Conservation (phyloP, 2,888 invertebrate species). For the Oscheius sp. region DNA sequence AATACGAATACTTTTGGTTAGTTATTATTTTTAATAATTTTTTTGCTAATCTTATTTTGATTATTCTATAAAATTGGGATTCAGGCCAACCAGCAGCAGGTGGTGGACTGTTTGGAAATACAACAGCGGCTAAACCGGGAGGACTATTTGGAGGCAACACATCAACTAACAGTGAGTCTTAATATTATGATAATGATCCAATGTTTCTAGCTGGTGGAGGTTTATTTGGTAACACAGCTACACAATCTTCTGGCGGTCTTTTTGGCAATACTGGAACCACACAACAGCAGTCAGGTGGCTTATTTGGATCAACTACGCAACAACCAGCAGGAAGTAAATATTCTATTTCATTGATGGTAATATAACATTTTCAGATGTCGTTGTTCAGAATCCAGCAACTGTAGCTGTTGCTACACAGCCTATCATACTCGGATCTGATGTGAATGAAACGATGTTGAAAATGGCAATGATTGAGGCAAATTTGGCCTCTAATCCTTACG, state of each 20-base stretch:
- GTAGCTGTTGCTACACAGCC: conserved; percentile 43
- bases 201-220: conserved; percentile 26
- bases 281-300: conserved; percentile 21
- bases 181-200: no score
- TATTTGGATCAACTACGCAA: conserved; percentile 35
- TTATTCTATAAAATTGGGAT: background rate
- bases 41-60: background rate
- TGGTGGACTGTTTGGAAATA: conserved; percentile 53
- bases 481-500: conserved; percentile 84
- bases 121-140: conserved; percentile 35
- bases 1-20: conserved; percentile 43
- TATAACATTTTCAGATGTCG: conserved; percentile 2
- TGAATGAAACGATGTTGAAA: conserved; percentile 27
- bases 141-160: conserved; percentile 56
- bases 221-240: conserved; percentile 34
- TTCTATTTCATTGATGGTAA: conserved; percentile 31
- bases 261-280: conserved; percentile 36
- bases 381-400: conserved; percentile 19
- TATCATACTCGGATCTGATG: conserved; percentile 59
- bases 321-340: conserved; percentile 1
- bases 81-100: conserved; percentile 35
- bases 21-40: background rate
- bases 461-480: conserved; percentile 77
- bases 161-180: conserved; percentile 18
- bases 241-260: conserved; percentile 30